phyloP scores from a whole-genome alignment of 2,888 invertebrate species.

The Vandiemenella viatica region DNA sequence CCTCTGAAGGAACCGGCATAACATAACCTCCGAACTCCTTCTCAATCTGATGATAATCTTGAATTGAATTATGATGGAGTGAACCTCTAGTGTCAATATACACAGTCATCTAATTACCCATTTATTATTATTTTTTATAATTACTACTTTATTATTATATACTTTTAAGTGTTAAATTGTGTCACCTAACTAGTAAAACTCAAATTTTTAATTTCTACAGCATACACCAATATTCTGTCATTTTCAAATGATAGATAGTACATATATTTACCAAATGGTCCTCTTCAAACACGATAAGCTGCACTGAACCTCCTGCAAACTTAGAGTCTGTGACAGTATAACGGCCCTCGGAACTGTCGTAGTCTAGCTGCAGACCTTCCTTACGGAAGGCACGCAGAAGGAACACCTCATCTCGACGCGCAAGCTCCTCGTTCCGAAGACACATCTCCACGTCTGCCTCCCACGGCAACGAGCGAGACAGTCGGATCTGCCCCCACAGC shows the following conservation, averaged over 20 bases:
- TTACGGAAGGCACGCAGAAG: constrained; percentile 33
- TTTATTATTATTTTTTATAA: too few relatives aligned
- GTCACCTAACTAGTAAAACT: too few relatives aligned
- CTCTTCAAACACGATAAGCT: constrained; percentile 35
- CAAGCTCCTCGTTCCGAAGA: constrained; percentile 31
- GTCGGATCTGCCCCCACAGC: constrained; percentile 39
- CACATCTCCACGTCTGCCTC: constrained; percentile 36
- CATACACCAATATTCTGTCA: too few relatives aligned
- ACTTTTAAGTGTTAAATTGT: too few relatives aligned
- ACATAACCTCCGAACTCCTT: constrained; percentile 31
- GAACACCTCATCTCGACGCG: constrained; percentile 31
- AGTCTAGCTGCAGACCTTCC: constrained; percentile 30
- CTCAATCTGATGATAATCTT: constrained; percentile 33
- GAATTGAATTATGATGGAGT: too few relatives aligned
- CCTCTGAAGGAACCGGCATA: constrained; percentile 38
- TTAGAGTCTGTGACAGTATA: constrained; percentile 28
- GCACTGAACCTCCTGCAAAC: constrained; percentile 24
- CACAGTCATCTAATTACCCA: too few relatives aligned
- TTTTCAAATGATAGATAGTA: too few relatives aligned
- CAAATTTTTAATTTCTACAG: too few relatives aligned
- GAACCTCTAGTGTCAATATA: too few relatives aligned
- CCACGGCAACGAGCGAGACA: constrained; percentile 37
- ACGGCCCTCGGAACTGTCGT: constrained; percentile 34
- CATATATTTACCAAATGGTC: constrained; percentile 31
- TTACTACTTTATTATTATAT: too few relatives aligned